Percentiles rank a stretch among this genome's conserved stretches.
Evolutionary conservation across 1,140 invertebrate species (phyloP).

Genomic region (Elymnias hypermnestra): DNA sequence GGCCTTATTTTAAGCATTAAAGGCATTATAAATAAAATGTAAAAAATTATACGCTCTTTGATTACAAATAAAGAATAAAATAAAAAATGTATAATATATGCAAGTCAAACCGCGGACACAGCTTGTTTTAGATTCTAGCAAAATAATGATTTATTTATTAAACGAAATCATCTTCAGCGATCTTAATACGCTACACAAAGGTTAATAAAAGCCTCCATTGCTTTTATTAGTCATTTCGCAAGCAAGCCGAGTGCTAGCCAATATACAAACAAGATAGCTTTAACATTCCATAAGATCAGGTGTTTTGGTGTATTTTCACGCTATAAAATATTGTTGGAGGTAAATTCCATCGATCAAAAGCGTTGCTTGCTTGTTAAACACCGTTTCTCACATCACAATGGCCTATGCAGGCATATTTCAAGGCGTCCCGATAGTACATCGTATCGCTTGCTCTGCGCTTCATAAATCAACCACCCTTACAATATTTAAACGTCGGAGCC

Average conservation of each 20-base stretch:
- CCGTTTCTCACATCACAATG: slow-evolving; percentile 71
- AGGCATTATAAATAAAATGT: no score
- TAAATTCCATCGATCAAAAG: slow-evolving; percentile 61
- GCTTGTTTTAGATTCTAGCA: no score
- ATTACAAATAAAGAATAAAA: no score
- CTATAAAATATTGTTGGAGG: slow-evolving; percentile 53
- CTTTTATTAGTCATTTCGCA: slow-evolving; percentile 10
- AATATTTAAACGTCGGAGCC: slow-evolving; percentile 63
- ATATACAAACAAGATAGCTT: slow-evolving; percentile 24
- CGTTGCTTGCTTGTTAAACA: slow-evolving; percentile 67
- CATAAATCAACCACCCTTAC: slow-evolving; percentile 67
- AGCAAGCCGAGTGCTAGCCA: slow-evolving; percentile 14
- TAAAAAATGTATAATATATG: no score
- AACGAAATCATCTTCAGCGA: background rate
- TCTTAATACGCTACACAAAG: slow-evolving; percentile 4
- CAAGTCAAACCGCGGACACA: no score
- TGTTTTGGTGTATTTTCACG: slow-evolving; percentile 55
- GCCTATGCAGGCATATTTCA: slow-evolving; percentile 67
- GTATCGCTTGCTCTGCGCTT: slow-evolving; percentile 44
- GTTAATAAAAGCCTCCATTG: slow-evolving; percentile 2
- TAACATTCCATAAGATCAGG: slow-evolving; percentile 47
- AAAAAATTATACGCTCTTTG: no score
- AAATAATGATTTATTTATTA: background rate
- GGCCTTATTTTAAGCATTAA: no score
- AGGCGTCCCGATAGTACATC: slow-evolving; percentile 61